Evolutionary conservation across 2,888 invertebrate species (phyloP), one percentile per base, ranked within the genome.

Genomic region (Yponomeuta plumbellus): DNA sequence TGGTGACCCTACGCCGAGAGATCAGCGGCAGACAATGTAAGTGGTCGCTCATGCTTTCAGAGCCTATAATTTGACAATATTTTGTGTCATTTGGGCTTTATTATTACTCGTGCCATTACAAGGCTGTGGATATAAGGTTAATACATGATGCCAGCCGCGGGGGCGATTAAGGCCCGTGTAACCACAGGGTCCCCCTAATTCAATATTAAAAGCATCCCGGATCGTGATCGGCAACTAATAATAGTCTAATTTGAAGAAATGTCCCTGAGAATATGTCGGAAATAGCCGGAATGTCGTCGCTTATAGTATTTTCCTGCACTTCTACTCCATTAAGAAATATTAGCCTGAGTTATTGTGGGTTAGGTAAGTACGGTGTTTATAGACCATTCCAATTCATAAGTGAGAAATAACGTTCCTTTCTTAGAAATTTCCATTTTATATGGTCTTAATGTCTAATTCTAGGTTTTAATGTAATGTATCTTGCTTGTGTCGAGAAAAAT

Each of bases 41-140:
- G 90, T 90, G 90, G 90, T 86, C 85, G 84, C 86, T 87, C 89
- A 85, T 86, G 83, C 85, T 85, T 88, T 86, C 88, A 86, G 84
- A 88, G 83, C 85, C 89, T 90, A 91, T 91, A 91, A 91, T 91
- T 91, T 91, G 88, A 90, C 90, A 91, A 90, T 91, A 90, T 90
- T 91, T 90, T 91, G 90, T 91, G 90, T 91, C 91, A 91, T 90
- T 91, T 90, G 83, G 88, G 84, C 84, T 87, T 90, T 88, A 88
- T 88, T 89, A 91, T 90, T 90, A 90, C 90, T 88, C 88, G 85
- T 81, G 86, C 81, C 84, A 89, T 90, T 88, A 90, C 88, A 79
- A 77, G 84, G 79, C 81, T 83, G 85, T 85, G 85, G 89, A 88
- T 89, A 87, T 86, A 87, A 86, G 78, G 84, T 84, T 90, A 86